Conservation (phyloP, 2,113 vertebrate species). For the Tragelaphus strepsiceros region DNA sequence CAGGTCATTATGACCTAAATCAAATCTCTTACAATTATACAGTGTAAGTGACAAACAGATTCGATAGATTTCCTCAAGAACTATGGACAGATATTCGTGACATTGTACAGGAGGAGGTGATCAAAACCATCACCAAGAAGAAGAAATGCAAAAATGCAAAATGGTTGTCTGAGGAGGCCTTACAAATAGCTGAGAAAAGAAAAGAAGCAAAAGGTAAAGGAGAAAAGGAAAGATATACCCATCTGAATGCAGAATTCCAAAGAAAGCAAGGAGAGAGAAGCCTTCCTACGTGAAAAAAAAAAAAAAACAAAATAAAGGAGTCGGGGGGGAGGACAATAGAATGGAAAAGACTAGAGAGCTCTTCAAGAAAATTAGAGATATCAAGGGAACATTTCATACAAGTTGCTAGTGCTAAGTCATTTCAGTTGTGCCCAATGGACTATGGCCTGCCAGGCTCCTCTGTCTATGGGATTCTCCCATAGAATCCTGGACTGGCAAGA, state of each 20-base stretch:
- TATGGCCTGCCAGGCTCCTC: background rate
- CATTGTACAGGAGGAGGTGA: background rate
- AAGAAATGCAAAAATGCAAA: background rate
- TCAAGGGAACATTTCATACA: background rate
- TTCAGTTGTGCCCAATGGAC: background rate
- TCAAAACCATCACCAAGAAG: background rate
- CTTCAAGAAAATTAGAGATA: background rate
- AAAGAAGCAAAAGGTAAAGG: background rate
- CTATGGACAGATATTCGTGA: background rate
- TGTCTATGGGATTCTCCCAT: background rate
- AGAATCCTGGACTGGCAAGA: background rate
- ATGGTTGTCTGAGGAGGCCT: background rate
- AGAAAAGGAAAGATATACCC: background rate
- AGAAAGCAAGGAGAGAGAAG: background rate
- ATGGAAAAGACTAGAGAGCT: background rate
- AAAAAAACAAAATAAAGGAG: background rate
- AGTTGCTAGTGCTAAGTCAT: background rate
- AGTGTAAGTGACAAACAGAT: background rate
- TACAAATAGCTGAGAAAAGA: background rate
- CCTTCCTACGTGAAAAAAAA: background rate
- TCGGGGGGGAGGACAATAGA: rapidly evolving
- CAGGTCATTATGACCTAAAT: background rate
- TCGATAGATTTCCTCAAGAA: background rate
- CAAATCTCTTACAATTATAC: background rate
- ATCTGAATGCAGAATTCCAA: background rate